Conservation (phyloP, 1,140 invertebrate genomes). For the Epicauta chinensis region DNA sequence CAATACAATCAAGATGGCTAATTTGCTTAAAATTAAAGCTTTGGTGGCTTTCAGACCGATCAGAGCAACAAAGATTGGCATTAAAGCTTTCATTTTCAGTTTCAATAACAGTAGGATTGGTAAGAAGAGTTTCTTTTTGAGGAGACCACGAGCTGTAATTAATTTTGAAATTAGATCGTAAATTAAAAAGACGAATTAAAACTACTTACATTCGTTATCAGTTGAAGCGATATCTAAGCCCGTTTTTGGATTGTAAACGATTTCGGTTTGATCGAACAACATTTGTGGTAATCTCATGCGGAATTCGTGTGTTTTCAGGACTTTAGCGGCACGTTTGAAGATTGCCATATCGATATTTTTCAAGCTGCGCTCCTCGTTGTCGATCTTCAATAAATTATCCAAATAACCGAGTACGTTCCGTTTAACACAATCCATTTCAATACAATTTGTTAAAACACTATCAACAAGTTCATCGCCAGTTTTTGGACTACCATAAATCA, state of each 20-base stretch:
- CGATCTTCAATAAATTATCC: slow-evolving; percentile 59
- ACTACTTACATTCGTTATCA: slow-evolving; percentile 44
- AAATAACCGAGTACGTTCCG: slow-evolving; percentile 64
- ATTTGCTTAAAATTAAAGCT: slow-evolving; percentile 73
- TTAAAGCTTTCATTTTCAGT: slow-evolving; percentile 74
- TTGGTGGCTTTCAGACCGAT: slow-evolving; percentile 76
- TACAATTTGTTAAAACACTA: slow-evolving; percentile 65
- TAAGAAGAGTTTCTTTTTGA: slow-evolving; percentile 76
- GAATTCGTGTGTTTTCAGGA: slow-evolving; percentile 65
- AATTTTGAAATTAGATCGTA: too few relatives aligned
- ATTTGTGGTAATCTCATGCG: slow-evolving; percentile 63
- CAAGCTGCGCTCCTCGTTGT: slow-evolving; percentile 48
- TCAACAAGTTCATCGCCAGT: slow-evolving; percentile 63
- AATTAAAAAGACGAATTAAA: too few relatives aligned
- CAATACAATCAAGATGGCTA: slow-evolving; percentile 69
- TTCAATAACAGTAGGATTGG: slow-evolving; percentile 72
- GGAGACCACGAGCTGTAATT: slow-evolving; percentile 51
- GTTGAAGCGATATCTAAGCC: slow-evolving; percentile 56
- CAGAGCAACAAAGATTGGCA: slow-evolving; percentile 71
- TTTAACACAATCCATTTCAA: slow-evolving; percentile 63
- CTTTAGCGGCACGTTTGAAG: slow-evolving; percentile 59
- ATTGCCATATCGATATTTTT: slow-evolving; percentile 66
- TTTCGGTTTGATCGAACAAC: slow-evolving; percentile 59
- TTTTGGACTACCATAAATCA: slow-evolving; percentile 48
- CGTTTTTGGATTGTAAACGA: slow-evolving; percentile 60